Evolutionary conservation across 2,113 vertebrate genomes (phyloP).

Genomic region (Ondatra zibethicus): DNA sequence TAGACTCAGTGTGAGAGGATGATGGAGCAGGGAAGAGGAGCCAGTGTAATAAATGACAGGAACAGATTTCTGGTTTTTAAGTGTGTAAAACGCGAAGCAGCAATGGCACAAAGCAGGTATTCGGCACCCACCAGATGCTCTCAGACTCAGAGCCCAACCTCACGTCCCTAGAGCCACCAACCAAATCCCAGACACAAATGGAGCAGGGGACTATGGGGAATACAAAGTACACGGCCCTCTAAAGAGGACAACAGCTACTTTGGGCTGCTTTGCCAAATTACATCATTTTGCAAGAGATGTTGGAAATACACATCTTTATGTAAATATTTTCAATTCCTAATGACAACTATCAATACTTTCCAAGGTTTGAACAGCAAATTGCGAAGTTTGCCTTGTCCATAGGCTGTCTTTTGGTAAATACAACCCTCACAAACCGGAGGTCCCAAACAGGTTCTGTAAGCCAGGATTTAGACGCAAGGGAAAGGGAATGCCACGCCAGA

Average conservation of each 20-base stretch:
- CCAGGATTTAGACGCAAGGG: background rate
- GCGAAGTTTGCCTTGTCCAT: background rate
- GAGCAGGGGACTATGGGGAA: background rate
- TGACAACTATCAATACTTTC: background rate
- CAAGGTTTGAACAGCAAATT: background rate
- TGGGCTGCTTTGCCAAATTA: background rate
- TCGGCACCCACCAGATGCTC: background rate
- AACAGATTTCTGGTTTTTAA: background rate
- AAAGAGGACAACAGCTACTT: background rate
- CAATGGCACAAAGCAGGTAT: background rate
- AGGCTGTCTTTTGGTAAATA: background rate
- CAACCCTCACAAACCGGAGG: background rate
- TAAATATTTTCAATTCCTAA: background rate
- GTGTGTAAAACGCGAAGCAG: background rate
- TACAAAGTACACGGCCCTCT: background rate
- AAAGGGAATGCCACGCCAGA: constrained; percentile 22
- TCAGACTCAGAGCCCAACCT: background rate
- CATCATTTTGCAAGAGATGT: background rate
- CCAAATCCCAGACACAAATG: background rate
- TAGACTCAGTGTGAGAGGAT: fast-evolving
- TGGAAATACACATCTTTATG: background rate
- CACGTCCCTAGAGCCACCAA: background rate
- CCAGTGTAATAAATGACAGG: background rate
- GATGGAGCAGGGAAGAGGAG: background rate
- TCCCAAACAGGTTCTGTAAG: background rate